A percentile compares a stretch with the other conserved stretches of the same genome.
Evolutionary conservation across 2,113 vertebrate species (phyloP).

Genomic region (Neoarius graeffei): DNA sequence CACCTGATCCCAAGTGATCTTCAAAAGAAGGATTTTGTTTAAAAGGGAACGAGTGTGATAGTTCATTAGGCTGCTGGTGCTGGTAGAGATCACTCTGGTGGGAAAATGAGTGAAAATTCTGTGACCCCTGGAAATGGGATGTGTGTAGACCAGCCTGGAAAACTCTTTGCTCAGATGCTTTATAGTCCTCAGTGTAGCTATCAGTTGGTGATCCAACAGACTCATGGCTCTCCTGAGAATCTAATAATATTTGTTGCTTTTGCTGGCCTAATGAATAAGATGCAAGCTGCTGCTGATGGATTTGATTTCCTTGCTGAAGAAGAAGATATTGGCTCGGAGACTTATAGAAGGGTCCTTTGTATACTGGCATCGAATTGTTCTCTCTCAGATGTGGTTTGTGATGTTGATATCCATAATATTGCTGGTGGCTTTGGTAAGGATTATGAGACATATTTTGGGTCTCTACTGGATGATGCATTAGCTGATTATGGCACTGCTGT

Average conservation of each 20-base stretch:
- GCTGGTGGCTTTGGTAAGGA: constrained; percentile 50
- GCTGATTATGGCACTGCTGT: constrained; percentile 68
- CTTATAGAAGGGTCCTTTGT: constrained; percentile 36
- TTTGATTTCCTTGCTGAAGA: constrained; percentile 35
- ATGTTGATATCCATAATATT: constrained; percentile 51
- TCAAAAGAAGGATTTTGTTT: constrained; percentile 37
- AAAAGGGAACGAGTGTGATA: constrained; percentile 22
- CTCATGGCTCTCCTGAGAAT: constrained; percentile 34
- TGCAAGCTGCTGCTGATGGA: constrained; percentile 23
- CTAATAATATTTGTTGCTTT: constrained; percentile 40
- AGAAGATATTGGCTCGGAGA: constrained; percentile 41
- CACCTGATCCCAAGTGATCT: constrained; percentile 3
- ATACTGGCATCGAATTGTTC: constrained; percentile 34
- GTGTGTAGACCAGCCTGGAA: constrained; percentile 28
- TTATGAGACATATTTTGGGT: constrained; percentile 20
- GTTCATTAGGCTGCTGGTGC: constrained; percentile 32
- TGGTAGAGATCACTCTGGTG: constrained; percentile 34
- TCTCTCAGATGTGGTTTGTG: constrained; percentile 42
- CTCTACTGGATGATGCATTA: constrained; percentile 53
- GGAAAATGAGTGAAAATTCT: constrained; percentile 31
- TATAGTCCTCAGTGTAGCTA: constrained; percentile 44
- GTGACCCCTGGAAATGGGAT: constrained; percentile 34
- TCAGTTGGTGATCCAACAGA: constrained; percentile 39
- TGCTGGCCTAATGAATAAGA: constrained; percentile 28
- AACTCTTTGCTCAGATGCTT: constrained; percentile 43